A percentile compares a stretch with the other conserved stretches of the same genome.
phyloP scores from a whole-genome alignment of 37 sponge, comb jelly and placozoan genomes.

The Haliclona indistincta region DNA sequence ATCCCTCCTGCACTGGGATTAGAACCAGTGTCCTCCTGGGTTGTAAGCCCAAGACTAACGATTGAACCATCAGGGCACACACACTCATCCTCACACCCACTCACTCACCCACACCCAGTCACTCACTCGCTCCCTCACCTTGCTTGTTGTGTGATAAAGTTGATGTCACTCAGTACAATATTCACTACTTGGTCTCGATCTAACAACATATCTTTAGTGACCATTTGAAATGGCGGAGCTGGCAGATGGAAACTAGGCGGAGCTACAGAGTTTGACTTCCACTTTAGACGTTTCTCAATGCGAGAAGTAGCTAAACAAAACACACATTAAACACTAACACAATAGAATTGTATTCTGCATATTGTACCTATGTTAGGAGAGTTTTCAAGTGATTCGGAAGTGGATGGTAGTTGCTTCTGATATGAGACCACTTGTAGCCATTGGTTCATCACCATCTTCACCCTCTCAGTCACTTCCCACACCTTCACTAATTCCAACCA shows the following conservation, averaged over 20 bases:
- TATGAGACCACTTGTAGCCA: conserved; percentile 70
- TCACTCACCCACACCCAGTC: too few relatives aligned
- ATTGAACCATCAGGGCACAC: too few relatives aligned
- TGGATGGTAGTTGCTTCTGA: conserved; percentile 61
- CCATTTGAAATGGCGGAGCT: conserved; percentile 37
- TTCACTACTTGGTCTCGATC: conserved; percentile 35
- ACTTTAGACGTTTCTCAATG: conserved; percentile 56
- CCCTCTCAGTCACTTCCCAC: conserved; percentile 54
- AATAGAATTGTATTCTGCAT: not conserved
- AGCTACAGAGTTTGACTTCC: conserved; percentile 8
- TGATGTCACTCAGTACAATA: conserved; percentile 31
- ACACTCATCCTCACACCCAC: too few relatives aligned
- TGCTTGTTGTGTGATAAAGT: conserved; percentile 49
- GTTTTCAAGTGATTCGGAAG: conserved; percentile 16
- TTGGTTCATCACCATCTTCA: conserved; percentile 41
- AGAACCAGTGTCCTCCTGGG: too few relatives aligned
- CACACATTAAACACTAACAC: not conserved
- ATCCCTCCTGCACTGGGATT: too few relatives aligned
- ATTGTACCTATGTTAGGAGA: conserved; percentile 43
- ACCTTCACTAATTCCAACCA: conserved; percentile 75
- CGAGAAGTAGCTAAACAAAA: conserved; percentile 47
- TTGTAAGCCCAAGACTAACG: too few relatives aligned
- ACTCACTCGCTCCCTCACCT: too few relatives aligned
- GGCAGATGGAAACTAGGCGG: conserved; percentile 48
- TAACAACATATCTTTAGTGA: conserved; percentile 22